These are phyloP conservation scores for Drosophila anomalata DNA, from an alignment of 2,888 invertebrate genomes.

Conservation along the genomic window DNA sequence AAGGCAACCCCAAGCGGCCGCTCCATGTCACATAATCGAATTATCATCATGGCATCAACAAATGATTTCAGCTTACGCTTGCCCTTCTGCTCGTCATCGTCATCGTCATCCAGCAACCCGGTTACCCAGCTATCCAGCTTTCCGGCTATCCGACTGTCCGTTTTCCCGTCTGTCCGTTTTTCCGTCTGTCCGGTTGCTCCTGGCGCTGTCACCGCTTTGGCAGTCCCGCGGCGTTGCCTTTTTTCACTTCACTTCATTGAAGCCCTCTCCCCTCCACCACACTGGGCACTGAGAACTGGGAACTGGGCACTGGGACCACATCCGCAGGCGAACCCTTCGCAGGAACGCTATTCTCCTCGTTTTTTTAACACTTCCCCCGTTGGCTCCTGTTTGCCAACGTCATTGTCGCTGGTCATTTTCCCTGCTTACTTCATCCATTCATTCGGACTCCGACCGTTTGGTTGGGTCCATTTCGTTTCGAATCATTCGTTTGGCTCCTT, in stretches of 20 bases:
- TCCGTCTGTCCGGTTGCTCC: slow-evolving; percentile 17
- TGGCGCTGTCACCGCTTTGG: slow-evolving; percentile 48
- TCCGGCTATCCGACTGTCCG: slow-evolving; percentile 26
- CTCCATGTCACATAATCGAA: slow-evolving; percentile 80
- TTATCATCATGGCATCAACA: slow-evolving; percentile 83
- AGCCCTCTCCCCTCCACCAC: slow-evolving; percentile 3
- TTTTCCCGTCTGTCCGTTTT: slow-evolving; percentile 1
- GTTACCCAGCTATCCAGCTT: slow-evolving; percentile 6
- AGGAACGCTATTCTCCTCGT: slow-evolving; percentile 33
- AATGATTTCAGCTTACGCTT: slow-evolving; percentile 74
- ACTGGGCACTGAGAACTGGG: too few species aligned
- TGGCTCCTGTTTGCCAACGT: slow-evolving; percentile 58
- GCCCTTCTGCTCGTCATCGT: slow-evolving; percentile 29
- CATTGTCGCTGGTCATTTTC: slow-evolving; percentile 75
- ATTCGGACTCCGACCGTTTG: slow-evolving; percentile 3
- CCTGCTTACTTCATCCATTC: slow-evolving; percentile 56
- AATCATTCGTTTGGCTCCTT: slow-evolving; percentile 29
- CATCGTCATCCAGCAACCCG: slow-evolving; percentile 2
- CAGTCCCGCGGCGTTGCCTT: slow-evolving; percentile 50
- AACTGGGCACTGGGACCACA: slow-evolving; percentile 4
- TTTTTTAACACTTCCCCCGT: slow-evolving; percentile 34
- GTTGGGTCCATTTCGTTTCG: slow-evolving; percentile 21
- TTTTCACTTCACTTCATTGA: slow-evolving; percentile 64
- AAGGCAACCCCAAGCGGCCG: slow-evolving; percentile 33
- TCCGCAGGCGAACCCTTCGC: slow-evolving; percentile 46